Percentiles rank a stretch among this genome's conserved stretches.
These are phyloP conservation scores for Pteropus rufus DNA, from an alignment of 2,797 vertebrate genomes.

Conservation along the genomic window DNA sequence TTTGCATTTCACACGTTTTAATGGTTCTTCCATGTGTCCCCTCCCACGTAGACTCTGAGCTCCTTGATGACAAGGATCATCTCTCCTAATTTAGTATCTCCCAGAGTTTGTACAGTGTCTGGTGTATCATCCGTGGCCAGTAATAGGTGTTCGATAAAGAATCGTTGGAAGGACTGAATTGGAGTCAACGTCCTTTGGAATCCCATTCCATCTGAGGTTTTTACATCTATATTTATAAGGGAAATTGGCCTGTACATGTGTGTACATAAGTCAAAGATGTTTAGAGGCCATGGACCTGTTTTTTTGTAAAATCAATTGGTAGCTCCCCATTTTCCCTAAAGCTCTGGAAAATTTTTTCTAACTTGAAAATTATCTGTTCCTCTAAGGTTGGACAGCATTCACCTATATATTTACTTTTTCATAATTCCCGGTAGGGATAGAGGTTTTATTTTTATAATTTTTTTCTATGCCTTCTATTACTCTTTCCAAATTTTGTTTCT, in stretches of 20 bases:
- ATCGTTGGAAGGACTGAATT: neutral
- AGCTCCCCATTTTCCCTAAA: neutral
- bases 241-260: neutral
- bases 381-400: neutral
- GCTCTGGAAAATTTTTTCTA: neutral
- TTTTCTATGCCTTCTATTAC: neutral
- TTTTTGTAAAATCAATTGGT: neutral
- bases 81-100: neutral
- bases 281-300: neutral
- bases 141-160: neutral
- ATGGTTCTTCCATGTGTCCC: neutral
- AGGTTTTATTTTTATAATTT: neutral
- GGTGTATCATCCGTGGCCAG: neutral
- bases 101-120: neutral
- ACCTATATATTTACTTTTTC: neutral
- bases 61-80: neutral
- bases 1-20: neutral
- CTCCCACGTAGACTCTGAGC: neutral
- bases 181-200: neutral
- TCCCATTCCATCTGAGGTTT: neutral
- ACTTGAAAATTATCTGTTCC: neutral
- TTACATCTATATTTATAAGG: neutral
- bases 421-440: neutral
- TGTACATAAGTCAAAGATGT: neutral
- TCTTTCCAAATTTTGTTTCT: neutral